Percentiles rank a stretch among this genome's conserved stretches.
These are phyloP conservation scores for Melopsittacus undulatus DNA, from an alignment of 2,797 vertebrate genomes.

Conservation along the genomic window DNA sequence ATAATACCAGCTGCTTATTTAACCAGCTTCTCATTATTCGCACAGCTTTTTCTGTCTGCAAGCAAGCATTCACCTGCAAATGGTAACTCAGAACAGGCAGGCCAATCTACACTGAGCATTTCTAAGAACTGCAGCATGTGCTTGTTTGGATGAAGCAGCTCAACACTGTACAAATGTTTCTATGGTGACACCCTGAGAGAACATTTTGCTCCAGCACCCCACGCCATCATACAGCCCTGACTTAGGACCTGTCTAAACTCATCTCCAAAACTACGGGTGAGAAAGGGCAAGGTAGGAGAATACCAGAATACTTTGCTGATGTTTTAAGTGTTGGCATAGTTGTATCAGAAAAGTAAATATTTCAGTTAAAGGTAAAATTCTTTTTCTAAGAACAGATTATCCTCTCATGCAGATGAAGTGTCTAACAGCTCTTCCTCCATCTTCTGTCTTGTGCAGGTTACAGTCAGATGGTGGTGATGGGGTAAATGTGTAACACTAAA, in stretches of 20 bases:
- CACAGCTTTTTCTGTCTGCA: background rate
- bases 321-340: background rate
- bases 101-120: background rate
- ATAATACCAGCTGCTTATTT: background rate
- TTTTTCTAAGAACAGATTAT: background rate
- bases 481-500: background rate
- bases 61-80: background rate
- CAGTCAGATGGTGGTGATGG: background rate
- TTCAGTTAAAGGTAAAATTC: background rate
- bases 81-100: background rate
- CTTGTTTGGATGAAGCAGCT: background rate
- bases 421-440: background rate
- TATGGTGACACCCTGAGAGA: background rate
- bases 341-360: background rate
- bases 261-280: background rate
- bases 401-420: background rate
- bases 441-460: background rate
- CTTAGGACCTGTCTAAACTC: background rate
- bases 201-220: slow-evolving; percentile 20
- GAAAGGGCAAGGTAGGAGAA: background rate
- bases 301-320: background rate
- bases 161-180: background rate
- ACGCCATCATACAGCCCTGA: background rate
- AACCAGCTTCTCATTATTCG: background rate
- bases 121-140: background rate